phyloP scores from a whole-genome alignment of 2,797 vertebrate species.

The Lutjanus argentimaculatus region DNA sequence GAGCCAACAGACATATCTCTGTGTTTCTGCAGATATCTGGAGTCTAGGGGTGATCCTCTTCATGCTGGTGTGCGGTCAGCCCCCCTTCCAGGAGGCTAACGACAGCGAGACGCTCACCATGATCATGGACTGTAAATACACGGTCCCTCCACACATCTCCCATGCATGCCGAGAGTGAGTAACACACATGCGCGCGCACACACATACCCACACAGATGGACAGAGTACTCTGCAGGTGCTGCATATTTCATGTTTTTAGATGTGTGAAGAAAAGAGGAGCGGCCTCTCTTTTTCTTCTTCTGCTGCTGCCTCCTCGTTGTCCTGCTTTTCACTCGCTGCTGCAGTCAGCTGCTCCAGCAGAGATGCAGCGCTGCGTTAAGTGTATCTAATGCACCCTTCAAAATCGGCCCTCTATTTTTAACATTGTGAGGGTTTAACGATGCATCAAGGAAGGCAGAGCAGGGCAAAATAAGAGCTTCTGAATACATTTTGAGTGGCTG shows the following conservation, averaged over 20 bases:
- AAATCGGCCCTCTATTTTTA: slow-evolving; percentile 75
- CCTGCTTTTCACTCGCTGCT: slow-evolving; percentile 65
- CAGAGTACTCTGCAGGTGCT: slow-evolving; percentile 75
- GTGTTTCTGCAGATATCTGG: slow-evolving; percentile 89
- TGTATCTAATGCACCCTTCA: slow-evolving; percentile 78
- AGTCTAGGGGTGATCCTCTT: slow-evolving; percentile 94
- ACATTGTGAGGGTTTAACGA: slow-evolving; percentile 56
- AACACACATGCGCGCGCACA: slow-evolving; percentile 12
- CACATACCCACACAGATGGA: slow-evolving; percentile 56
- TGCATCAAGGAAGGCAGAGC: slow-evolving; percentile 37
- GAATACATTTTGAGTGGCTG: slow-evolving; percentile 23
- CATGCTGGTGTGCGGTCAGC: slow-evolving; percentile 94
- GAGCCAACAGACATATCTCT: not conserved
- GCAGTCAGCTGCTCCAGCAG: slow-evolving; percentile 68
- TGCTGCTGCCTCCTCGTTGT: slow-evolving; percentile 41
- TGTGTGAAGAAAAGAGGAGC: slow-evolving; percentile 62
- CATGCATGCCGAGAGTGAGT: slow-evolving; percentile 90
- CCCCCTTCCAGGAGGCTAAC: slow-evolving; percentile 93
- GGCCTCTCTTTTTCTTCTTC: slow-evolving; percentile 36
- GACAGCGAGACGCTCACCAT: slow-evolving; percentile 95
- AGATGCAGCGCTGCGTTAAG: slow-evolving; percentile 73
- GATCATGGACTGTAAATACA: slow-evolving; percentile 96
- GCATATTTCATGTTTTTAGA: slow-evolving; percentile 83
- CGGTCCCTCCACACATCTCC: slow-evolving; percentile 87
- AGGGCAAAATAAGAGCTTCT: not conserved